These are phyloP conservation scores for Gasterosteus aculeatus DNA, from an alignment of 2,113 vertebrate genomes.

Conservation along the genomic window DNA sequence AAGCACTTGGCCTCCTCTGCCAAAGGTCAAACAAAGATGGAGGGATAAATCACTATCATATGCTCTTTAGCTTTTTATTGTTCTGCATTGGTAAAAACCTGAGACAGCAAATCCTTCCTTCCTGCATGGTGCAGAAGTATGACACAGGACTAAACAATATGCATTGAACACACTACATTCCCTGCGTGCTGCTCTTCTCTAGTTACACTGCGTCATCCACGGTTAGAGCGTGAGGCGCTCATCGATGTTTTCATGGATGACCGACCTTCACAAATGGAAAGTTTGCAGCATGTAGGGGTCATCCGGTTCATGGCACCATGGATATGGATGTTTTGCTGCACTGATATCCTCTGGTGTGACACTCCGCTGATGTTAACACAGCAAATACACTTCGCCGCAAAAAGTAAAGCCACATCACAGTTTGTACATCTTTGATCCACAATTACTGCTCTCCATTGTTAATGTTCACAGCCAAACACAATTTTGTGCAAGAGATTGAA, in stretches of 20 bases:
- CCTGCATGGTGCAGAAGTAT: not conserved
- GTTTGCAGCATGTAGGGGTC: slow-evolving; percentile 11
- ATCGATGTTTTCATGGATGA: slow-evolving; percentile 15
- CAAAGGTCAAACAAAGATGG: slow-evolving; percentile 23
- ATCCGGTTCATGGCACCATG: not conserved
- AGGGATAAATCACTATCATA: slow-evolving; percentile 17
- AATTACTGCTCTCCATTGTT: not conserved
- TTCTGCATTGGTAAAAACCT: slow-evolving; percentile 9
- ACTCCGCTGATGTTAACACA: not conserved
- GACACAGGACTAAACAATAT: not conserved
- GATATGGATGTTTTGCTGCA: not conserved
- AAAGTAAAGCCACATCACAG: not conserved
- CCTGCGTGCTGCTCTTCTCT: not conserved
- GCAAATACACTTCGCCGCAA: not conserved
- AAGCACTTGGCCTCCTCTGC: slow-evolving; percentile 32
- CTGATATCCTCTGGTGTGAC: not conserved
- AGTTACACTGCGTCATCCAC: not conserved
- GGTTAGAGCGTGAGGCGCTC: not conserved
- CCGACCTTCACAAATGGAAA: slow-evolving; percentile 23
- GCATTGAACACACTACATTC: not conserved
- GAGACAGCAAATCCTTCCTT: not conserved
- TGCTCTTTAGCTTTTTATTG: slow-evolving; percentile 1
- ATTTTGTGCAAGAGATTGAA: not conserved
- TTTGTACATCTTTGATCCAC: not conserved
- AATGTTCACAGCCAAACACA: not conserved